Base-by-base conservation (phyloP, 1,140 invertebrate genomes). In the Globodera ellingtonae region DNA sequence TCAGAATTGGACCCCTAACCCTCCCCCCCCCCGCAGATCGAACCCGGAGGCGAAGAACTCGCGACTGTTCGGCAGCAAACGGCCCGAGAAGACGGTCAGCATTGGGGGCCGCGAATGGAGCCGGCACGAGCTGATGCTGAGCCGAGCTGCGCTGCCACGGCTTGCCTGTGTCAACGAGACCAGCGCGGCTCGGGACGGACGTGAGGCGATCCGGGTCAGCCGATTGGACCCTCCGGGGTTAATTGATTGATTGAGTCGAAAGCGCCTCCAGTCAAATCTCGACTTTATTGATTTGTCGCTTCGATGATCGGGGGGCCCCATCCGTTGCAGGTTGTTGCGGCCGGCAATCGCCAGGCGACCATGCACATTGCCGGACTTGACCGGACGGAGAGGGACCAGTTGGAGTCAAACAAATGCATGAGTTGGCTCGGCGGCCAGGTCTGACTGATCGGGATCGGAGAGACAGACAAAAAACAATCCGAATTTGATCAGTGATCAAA, bases 371-470 rank as follows among this genome's bases (percentile, higher is more conserved):
- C 24, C 59, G 83, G 83, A 6, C 81, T 84, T 9, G 77, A 84
- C 47, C 56, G 83, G 13, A 84, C 80, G 10, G 81, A 82, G 59
- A 72, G 81, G 21, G 81, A 85, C 59, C 79, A 84, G 24, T 65
- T 84, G 13, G 83, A 84, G 75, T 84, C 83, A 6, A 84, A 84
- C 70, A 59, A 78, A 13, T 84, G 74, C 62, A 78, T 85, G 81
- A 69, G 79, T 21, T 84, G 83, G 83, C 72, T 84, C 6, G 83
- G 83, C 24, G 83, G 83, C 4, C 83, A 83, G 56, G 70, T 83
- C 52, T 46, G 52, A 47, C 44, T 24, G n/a, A 72, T 24, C 52
- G 8, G 47, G n/a, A 35, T 35, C 35, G 35, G 3, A 35, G 35
- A 35, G 1, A 35, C 35, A 35, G 35, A 35, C 35, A 35, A 35